These are phyloP conservation scores for Achatina immaculata DNA, from an alignment of 1,140 invertebrate species.

Conservation along the genomic window DNA sequence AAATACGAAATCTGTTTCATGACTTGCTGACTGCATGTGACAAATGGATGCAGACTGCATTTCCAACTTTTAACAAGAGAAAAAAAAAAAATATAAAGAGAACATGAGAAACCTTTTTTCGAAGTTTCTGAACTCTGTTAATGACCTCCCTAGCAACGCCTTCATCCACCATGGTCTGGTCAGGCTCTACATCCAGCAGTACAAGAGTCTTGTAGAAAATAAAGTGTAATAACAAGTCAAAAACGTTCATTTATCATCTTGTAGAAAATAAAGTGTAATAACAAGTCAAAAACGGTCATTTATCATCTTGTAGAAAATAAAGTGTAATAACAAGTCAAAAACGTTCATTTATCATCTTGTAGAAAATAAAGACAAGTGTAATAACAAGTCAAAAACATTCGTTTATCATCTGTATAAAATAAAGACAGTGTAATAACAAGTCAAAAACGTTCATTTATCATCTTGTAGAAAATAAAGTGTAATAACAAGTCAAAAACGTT, in stretches of 20 bases:
- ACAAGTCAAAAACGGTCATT: not conserved
- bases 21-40: no score
- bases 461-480: no score
- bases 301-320: slow-evolving; percentile 47
- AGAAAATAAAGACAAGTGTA: not conserved
- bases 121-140: slow-evolving; percentile 94
- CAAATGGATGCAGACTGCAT: no score
- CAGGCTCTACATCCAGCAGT: slow-evolving; percentile 77
- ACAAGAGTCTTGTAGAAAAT: slow-evolving; percentile 66
- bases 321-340: not conserved
- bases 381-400: not conserved
- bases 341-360: slow-evolving; percentile 45
- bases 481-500: no score
- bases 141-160: slow-evolving; percentile 86
- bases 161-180: slow-evolving; percentile 92
- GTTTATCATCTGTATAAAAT: not conserved
- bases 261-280: slow-evolving; percentile 8
- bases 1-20: no score
- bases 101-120: slow-evolving; percentile 88
- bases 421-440: not conserved
- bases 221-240: not conserved
- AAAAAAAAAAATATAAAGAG: no score
- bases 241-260: slow-evolving; percentile 44
- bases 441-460: no score
- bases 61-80: no score